phyloP scores from a whole-genome alignment of 2,888 invertebrate genomes.

The Nemotelus pantherinus region DNA sequence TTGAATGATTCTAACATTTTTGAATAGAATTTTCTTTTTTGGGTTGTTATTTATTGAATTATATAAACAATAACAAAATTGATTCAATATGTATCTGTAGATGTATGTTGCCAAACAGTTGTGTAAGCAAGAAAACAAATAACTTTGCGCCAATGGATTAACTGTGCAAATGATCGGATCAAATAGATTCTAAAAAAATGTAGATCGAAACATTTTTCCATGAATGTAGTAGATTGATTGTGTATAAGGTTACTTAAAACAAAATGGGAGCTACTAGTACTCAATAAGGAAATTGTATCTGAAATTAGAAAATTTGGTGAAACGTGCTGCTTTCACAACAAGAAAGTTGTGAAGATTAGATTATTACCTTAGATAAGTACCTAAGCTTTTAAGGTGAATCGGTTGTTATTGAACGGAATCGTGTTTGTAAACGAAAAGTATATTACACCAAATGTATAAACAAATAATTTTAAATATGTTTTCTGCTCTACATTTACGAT shows the following conservation, averaged over 20 bases:
- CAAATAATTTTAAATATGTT: too few relatives aligned
- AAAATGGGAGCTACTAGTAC: too few relatives aligned
- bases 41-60: background rate
- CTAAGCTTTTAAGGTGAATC: too few relatives aligned
- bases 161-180: conserved; percentile 42
- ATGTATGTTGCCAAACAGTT: conserved; percentile 42
- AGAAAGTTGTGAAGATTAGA: too few relatives aligned
- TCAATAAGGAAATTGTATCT: background rate
- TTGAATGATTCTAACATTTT: background rate
- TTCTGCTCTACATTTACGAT: too few relatives aligned
- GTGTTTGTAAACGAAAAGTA: too few relatives aligned
- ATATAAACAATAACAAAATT: background rate
- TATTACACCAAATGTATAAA: too few relatives aligned
- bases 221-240: conserved; percentile 6
- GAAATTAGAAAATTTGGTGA: background rate
- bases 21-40: conserved; percentile 16
- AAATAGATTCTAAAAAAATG: conserved; percentile 41
- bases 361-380: too few relatives aligned
- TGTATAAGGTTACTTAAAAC: conserved; percentile 23
- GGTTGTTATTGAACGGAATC: too few relatives aligned
- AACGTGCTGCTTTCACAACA: too few relatives aligned
- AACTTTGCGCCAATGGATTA: background rate
- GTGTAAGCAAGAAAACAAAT: background rate
- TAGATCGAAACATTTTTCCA: conserved; percentile 8
- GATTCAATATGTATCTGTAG: conserved; percentile 4